Base-by-base conservation (phyloP, 2,888 invertebrate genomes). In the Papilio elwesi region DNA sequence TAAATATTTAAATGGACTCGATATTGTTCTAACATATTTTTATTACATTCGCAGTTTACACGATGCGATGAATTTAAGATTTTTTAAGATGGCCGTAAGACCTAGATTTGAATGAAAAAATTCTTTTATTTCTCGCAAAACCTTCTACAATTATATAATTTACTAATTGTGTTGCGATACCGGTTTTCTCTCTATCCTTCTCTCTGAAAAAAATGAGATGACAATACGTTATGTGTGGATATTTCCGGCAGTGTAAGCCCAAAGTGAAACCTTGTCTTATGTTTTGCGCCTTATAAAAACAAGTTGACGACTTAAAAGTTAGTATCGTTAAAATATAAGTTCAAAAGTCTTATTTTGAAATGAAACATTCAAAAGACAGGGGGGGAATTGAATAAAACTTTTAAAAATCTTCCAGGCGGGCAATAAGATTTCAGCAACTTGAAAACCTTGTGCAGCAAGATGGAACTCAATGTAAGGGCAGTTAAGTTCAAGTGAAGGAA, bases 291-390 rank as follows among this genome's bases (percentile, higher is more conserved):
- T n/a, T n/a, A n/a, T n/a, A n/a, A n/a, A n/a, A 62, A 52, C 62
- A 62, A 69, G 49, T 69, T 62, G 43, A 59, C n/a, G 11, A 52
- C 62, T 51, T 69, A 69, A 52, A 63, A 26, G n/a, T 59, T 59
- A 4, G 6, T 62, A 9, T 12, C n/a, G 26, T 15, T 51, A 16
- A 6, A 51, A 65, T 51, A 43, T 51, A 51, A 59, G 59, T 71
- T 71, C 6, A 59, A 36, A 49, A 71, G 15, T 71, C 59, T 57
- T 66, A 66, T 47, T 70, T 64, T 26, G 36, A 48, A 70, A 64
- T 55, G 63, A 70, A 70, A 70, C 48, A 70, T 52, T 70, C 53
- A 64, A 70, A 63, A 70, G 70, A 48, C 47, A 15, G 16, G 7
- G 64, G 43, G 63, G 9, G 55, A 13, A 64, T 70, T 64, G 47